A percentile compares a stretch with the other conserved stretches of the same genome.
Conservation (phyloP, 1,140 invertebrate species). For the Eupristina koningsbergeri region DNA sequence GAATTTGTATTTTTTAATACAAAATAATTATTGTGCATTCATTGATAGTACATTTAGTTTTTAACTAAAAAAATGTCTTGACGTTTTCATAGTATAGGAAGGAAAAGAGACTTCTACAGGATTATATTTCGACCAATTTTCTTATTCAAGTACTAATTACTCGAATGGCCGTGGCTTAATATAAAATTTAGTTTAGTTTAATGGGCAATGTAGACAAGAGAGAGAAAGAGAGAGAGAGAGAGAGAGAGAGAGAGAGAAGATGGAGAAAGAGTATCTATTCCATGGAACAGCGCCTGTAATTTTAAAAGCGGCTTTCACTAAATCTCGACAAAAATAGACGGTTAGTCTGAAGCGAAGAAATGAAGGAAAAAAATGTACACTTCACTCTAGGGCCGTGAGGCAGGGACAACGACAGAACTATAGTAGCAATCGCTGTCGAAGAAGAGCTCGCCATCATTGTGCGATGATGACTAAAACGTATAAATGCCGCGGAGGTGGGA, state of each 20-base stretch:
- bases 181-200: background rate
- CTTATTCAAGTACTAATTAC: background rate
- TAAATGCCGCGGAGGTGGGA: conserved; percentile 45
- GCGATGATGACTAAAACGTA: conserved; percentile 35
- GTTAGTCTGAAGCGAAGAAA: conserved; percentile 18
- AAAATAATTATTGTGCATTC: too few species aligned
- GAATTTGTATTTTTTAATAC: too few species aligned
- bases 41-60: too few species aligned
- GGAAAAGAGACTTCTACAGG: background rate
- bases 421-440: background rate
- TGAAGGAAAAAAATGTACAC: conserved; percentile 45
- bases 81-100: too few species aligned
- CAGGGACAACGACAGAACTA: background rate
- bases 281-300: background rate
- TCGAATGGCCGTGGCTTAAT: background rate
- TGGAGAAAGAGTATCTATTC: background rate
- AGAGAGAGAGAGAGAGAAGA: too few species aligned
- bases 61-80: too few species aligned
- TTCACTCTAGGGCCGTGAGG: background rate
- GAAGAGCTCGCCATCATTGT: background rate
- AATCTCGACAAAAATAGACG: conserved; percentile 40
- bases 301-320: conserved; percentile 23
- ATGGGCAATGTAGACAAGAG: background rate
- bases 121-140: background rate
- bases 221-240: too few species aligned